Base-by-base conservation (phyloP, 2,113 vertebrate species). In the Stigmatopora nigra region DNA sequence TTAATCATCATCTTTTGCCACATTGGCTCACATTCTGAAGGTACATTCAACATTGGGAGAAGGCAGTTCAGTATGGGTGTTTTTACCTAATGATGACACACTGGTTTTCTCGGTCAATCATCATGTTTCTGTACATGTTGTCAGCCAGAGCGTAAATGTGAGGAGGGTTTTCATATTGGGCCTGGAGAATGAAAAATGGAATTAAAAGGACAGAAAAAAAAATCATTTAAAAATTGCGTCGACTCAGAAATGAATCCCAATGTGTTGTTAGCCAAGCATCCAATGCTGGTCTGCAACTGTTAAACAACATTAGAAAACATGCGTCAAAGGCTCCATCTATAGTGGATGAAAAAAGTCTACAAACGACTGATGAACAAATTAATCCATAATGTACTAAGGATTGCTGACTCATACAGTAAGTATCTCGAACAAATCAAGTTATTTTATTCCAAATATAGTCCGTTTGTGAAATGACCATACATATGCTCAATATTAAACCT, bases 111-210 rank as follows among this genome's bases (percentile, higher is more conserved):
- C 93, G 84, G 83, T 99, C 97, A 52, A 99, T 99, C 82, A 99
- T 95, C 97, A 99, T 99, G 84, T 99, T 99, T 80, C 96, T 91
- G 91, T 96, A 99, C 97, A 99, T 98, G 80, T 92, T 94, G 82
- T 99, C 97, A 13, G 97, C 94, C 68, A 99, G 92, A 57, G 96
- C 97, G 35, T 98, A 99, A 88, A 99, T 98, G 77, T 99, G 97
- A 36, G 97, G 97, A 55, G 97, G 97, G 69, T 99, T 99, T 87
- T 99, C 96, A 87, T 98, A 98, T 58, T 96, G 96, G 38, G 96
- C 96, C 96, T 98, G 78, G 48, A 64, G 68, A 38, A 16, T 49
- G 46, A 8, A 22, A 22, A 49, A 7, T 12, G 4, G 13, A 44
- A 60, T 44, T 12, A 44, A 38, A 44, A 44, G 16, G 35, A 41